A percentile compares a stretch with the other conserved stretches of the same genome.
Conservation (phyloP, 2,797 vertebrate species). For the Schizopygopsis malacanthus region DNA sequence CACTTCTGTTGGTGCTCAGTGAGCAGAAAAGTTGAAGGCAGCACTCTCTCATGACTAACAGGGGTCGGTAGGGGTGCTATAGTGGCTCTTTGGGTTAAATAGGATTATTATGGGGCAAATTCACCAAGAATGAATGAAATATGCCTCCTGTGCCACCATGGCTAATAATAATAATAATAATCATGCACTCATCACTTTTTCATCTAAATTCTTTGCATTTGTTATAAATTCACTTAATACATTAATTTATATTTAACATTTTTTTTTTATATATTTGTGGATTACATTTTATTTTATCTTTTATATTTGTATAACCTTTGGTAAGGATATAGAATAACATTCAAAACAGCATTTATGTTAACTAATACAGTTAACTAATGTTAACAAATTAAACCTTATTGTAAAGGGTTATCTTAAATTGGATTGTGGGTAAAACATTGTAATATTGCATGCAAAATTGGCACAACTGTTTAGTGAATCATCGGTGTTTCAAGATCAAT, state of each 20-base stretch:
- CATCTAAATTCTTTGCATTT: neutral
- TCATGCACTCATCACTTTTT: neutral
- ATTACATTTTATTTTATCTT: neutral
- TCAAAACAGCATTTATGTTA: neutral
- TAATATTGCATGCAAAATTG: neutral
- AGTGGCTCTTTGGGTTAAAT: neutral
- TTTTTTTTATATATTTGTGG: neutral
- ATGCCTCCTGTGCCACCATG: neutral
- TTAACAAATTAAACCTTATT: neutral
- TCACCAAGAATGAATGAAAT: neutral
- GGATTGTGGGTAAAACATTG: neutral
- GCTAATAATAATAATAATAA: too few species aligned
- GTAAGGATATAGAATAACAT: neutral
- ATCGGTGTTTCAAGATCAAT: neutral
- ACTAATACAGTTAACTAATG: neutral
- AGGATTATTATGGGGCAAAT: neutral
- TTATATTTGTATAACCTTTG: neutral
- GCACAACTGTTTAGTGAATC: neutral
- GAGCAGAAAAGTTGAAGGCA: neutral
- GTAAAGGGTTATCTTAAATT: neutral
- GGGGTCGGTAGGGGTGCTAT: neutral
- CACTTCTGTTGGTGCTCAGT: neutral
- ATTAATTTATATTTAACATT: neutral
- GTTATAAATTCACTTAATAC: neutral
- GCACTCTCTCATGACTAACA: neutral